Conservation (phyloP, 2,113 vertebrate species). For the Tachuris rubrigastra region DNA sequence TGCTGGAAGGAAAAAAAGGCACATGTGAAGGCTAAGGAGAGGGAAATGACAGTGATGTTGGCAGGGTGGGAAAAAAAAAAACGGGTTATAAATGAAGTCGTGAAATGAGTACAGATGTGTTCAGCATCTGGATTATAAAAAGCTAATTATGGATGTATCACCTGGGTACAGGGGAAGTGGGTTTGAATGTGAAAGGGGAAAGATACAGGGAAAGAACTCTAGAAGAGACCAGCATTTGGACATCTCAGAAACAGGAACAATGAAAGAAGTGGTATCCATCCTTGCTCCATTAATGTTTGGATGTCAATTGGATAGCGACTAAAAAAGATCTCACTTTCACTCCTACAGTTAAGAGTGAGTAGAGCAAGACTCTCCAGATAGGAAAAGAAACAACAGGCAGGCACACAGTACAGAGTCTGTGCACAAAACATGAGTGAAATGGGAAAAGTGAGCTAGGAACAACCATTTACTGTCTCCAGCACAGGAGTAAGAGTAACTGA, state of each 20-base stretch:
- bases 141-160: not conserved
- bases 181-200: not conserved
- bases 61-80: not conserved
- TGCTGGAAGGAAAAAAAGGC: constrained; percentile 70
- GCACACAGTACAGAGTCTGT: not conserved
- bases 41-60: not conserved
- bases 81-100: not conserved
- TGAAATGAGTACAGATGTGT: not conserved
- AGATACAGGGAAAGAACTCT: not conserved
- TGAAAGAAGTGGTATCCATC: too few species aligned
- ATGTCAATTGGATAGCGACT: not conserved
- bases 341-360: not conserved
- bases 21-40: not conserved
- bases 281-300: not conserved
- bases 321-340: not conserved
- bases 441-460: not conserved
- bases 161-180: not conserved
- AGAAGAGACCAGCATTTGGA: not conserved
- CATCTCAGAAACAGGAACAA: not conserved
- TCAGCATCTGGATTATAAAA: not conserved
- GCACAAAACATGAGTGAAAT: not conserved
- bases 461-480: not conserved
- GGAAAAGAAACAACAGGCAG: not conserved
- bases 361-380: not conserved
- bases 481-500: not conserved